A percentile compares a stretch with the other conserved stretches of the same genome.
Conservation (phyloP, 2,113 vertebrate genomes). For the Nematolebias whitei region DNA sequence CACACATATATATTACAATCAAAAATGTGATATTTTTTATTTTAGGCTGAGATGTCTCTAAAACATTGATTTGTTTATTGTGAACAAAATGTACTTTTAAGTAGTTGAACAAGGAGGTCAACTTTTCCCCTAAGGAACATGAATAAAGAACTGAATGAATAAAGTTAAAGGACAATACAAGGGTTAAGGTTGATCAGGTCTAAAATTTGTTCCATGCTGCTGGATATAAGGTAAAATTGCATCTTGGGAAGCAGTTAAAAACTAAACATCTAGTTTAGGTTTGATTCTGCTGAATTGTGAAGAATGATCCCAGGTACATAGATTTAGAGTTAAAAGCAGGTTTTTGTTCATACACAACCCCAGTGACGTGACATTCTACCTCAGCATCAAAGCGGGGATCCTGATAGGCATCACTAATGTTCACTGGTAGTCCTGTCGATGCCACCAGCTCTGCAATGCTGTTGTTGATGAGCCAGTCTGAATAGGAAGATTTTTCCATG, state of each 20-base stretch:
- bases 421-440: conserved; percentile 96
- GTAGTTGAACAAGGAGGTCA: too few relatives aligned
- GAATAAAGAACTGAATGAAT: too few relatives aligned
- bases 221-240: background rate
- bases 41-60: too few relatives aligned
- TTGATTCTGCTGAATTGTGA: background rate
- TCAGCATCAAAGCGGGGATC: conserved; percentile 97
- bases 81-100: too few relatives aligned
- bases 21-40: too few relatives aligned
- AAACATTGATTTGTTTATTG: too few relatives aligned
- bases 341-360: background rate
- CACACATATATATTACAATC: too few relatives aligned
- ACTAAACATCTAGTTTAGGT: background rate
- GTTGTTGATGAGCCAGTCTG: conserved; percentile 98
- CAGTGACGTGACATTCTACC: conserved; percentile 74
- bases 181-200: background rate
- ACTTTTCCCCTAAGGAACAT: too few relatives aligned
- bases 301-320: background rate
- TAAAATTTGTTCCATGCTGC: background rate
- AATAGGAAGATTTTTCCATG: conserved; percentile 93
- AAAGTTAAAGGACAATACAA: too few relatives aligned
- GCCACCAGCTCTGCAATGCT: conserved; percentile 97
- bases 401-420: conserved; percentile 97
- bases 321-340: background rate
- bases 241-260: background rate